A percentile compares a stretch with the other conserved stretches of the same genome.
Conservation (phyloP, 2,113 vertebrate genomes). For the human (Homo sapiens) region DNA sequence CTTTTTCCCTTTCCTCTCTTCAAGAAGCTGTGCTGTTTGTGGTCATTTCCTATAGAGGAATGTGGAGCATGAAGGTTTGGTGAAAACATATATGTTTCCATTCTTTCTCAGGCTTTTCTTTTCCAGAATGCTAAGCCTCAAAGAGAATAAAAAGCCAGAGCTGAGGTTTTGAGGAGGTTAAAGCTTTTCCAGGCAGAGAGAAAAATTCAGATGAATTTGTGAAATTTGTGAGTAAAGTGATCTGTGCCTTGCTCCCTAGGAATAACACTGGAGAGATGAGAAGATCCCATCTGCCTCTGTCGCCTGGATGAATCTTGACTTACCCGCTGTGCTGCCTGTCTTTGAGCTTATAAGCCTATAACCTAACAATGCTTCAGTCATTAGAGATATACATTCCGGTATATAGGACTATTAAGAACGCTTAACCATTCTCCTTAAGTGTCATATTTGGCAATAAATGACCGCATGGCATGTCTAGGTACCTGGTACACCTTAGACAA, state of each 20-base stretch:
- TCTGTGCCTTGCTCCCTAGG: background rate
- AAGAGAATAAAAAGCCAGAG: background rate
- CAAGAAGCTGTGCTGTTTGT: background rate
- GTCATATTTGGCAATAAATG: background rate
- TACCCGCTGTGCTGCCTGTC: background rate
- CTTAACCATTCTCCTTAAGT: background rate
- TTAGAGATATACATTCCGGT: background rate
- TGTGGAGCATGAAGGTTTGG: background rate
- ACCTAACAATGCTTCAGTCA: background rate
- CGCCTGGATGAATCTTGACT: background rate
- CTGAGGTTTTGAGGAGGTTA: background rate
- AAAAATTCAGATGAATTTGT: background rate
- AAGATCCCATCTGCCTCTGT: background rate
- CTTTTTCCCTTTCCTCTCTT: background rate
- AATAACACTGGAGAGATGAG: background rate
- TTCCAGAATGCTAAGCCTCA: background rate
- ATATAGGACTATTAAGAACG: background rate
- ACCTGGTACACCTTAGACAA: background rate
- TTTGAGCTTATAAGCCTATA: background rate
- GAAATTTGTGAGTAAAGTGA: background rate
- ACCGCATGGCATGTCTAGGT: background rate
- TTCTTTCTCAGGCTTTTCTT: background rate
- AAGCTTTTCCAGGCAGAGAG: background rate
- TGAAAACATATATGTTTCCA: background rate
- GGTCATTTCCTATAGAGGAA: background rate